Evolutionary conservation across 2,888 invertebrate species (phyloP).

Genomic region (Lissocephala sabroskyi): DNA sequence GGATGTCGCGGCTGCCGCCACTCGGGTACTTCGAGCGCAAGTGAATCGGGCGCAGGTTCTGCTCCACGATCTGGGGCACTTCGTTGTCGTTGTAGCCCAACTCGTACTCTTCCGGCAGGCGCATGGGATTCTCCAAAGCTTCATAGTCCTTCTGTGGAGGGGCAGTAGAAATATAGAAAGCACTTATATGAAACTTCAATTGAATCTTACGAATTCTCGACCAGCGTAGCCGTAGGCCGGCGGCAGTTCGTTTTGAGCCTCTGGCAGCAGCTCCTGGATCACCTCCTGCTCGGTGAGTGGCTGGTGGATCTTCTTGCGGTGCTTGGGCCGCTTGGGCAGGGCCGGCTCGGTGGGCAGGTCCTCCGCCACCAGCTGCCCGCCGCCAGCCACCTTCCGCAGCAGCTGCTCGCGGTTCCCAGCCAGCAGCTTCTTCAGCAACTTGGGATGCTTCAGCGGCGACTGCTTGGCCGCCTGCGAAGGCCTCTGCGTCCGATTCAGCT

Average conservation of each 20-base stretch:
- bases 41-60: constrained; percentile 67
- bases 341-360: constrained; percentile 21
- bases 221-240: constrained; percentile 24
- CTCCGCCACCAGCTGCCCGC: constrained; percentile 1
- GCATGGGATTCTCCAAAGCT: constrained; percentile 38
- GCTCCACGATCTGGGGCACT: constrained; percentile 41
- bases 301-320: constrained; percentile 34
- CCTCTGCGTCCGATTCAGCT: constrained; percentile 72
- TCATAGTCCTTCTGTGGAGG: constrained; percentile 64
- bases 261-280: constrained; percentile 50
- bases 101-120: constrained; percentile 68
- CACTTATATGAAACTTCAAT: neutral
- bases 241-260: constrained; percentile 37
- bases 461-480: constrained; percentile 55
- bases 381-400: constrained; percentile 46
- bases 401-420: constrained; percentile 63
- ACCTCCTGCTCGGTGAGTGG: constrained; percentile 38
- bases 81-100: constrained; percentile 67
- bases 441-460: constrained; percentile 71
- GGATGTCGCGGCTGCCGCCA: constrained; percentile 67
- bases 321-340: constrained; percentile 34
- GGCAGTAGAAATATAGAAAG: neutral
- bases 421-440: constrained; percentile 69
- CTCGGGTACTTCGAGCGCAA: constrained; percentile 69
- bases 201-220: constrained; percentile 55